Base-by-base conservation (phyloP, 2,888 invertebrate species). In the Mesoligia furuncula region DNA sequence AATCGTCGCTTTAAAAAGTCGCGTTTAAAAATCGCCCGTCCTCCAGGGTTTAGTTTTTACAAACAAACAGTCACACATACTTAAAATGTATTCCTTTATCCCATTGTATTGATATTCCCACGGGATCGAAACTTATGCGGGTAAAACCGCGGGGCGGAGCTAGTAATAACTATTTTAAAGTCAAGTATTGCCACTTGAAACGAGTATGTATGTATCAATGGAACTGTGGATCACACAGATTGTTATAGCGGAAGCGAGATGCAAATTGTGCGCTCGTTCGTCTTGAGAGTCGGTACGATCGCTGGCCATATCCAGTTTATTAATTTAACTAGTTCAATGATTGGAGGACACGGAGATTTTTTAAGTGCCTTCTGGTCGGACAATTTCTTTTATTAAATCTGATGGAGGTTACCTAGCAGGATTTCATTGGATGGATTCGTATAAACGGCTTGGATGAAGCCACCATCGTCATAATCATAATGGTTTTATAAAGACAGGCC, bases 201-300 rank as follows among this genome's bases (percentile, higher is more conserved):
- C n/a, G 39, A 74, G 45, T 67, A 62, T 36, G 24, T 39, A 24
- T 8, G 4, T 57, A 64, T 81, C 74, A 75, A 84, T 84, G 77
- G 70, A 77, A 66, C 61, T 68, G 80, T 77, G n/a, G 61, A 72
- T 84, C 62, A 27, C 39, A 73, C n/a, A 72, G 71, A 74, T 72
- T 36, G 69, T 66, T 39, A 81, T 57, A 84, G 74, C 72, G 85
- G 83, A 84, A 77, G 51, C 68, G 31, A 24, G 61, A 75, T 84
- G 83, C 84, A 84, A 84, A 84, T 84, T 84, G 74, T 81, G 31
- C 84, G 69, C 9, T 59, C 24, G 64, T n/a, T 45, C 76, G 65
- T 73, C 68, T 79, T 67, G 66, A n/a, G 48, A 59, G 51, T n/a
- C 13, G 65, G 76, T 57, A 57, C 81, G 31, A 66, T 48, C 59